These are phyloP conservation scores for Falco biarmicus DNA, from an alignment of 2,797 vertebrate genomes.

Conservation along the genomic window DNA sequence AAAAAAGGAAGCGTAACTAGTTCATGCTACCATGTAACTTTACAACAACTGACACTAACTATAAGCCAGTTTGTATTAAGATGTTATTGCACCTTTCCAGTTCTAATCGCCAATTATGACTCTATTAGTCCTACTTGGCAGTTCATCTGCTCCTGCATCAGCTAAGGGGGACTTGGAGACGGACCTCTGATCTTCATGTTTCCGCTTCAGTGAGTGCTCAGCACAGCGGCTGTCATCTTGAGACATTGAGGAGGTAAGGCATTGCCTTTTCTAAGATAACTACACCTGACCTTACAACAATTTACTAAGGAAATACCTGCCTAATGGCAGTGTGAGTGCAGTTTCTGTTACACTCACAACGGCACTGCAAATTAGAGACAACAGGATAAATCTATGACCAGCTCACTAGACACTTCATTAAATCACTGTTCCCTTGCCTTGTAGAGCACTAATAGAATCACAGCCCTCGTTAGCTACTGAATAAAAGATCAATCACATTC, in stretches of 20 bases:
- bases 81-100: conserved; percentile 88
- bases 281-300: conserved; percentile 89
- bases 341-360: conserved; percentile 71
- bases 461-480: conserved; percentile 94
- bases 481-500: conserved; percentile 94
- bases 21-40: conserved; percentile 20
- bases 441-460: conserved; percentile 90
- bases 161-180: conserved; percentile 82
- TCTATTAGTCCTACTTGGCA: conserved; percentile 97
- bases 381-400: conserved; percentile 86
- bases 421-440: conserved; percentile 90
- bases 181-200: conserved; percentile 88
- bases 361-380: conserved; percentile 82
- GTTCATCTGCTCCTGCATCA: conserved; percentile 90
- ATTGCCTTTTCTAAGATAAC: conserved; percentile 79
- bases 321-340: conserved; percentile 78
- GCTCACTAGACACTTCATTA: conserved; percentile 98
- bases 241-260: conserved; percentile 74
- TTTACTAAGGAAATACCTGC: conserved; percentile 86
- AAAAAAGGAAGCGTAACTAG: conserved; percentile 41
- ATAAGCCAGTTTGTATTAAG: conserved; percentile 83
- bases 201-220: conserved; percentile 82
- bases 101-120: conserved; percentile 99
- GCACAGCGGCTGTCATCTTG: conserved; percentile 83
- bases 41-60: conserved; percentile 72